Evolutionary conservation across 1,140 invertebrate species (phyloP).

Genomic region (Psix sp.): DNA sequence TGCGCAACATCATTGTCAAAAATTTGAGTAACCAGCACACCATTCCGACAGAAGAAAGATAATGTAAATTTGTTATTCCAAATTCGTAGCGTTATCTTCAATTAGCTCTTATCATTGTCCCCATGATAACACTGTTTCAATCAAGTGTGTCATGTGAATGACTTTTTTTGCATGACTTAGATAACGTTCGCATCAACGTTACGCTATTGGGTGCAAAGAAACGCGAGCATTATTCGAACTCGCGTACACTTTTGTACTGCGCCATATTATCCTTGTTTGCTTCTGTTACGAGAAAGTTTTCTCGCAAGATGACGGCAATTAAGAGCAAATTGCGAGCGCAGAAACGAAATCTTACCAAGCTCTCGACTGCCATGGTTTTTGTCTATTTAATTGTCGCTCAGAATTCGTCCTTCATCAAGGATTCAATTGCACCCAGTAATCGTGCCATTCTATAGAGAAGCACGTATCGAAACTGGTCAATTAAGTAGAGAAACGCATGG

Average conservation of each 20-base stretch:
- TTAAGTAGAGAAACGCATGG: slow-evolving; percentile 27
- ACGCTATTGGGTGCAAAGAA: slow-evolving; percentile 28
- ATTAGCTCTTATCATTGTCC: slow-evolving; percentile 21
- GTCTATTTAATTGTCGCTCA: not conserved
- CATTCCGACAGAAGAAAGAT: not conserved
- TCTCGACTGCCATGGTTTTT: not conserved
- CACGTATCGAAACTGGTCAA: slow-evolving; percentile 7
- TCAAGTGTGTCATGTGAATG: slow-evolving; percentile 54
- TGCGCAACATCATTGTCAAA: too few relatives aligned
- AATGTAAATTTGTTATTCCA: too few relatives aligned
- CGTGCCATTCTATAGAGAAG: slow-evolving; percentile 15
- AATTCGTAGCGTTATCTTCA: not conserved
- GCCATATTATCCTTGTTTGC: slow-evolving; percentile 14
- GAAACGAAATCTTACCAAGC: slow-evolving; percentile 1
- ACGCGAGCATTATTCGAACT: slow-evolving; percentile 22
- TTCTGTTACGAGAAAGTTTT: slow-evolving; percentile 14
- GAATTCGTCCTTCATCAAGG: not conserved
- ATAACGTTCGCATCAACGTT: slow-evolving; percentile 33
- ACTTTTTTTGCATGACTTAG: slow-evolving; percentile 49
- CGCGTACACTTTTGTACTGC: slow-evolving; percentile 1
- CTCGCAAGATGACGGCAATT: slow-evolving; percentile 17
- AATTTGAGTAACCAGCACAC: too few relatives aligned
- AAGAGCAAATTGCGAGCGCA: slow-evolving; percentile 15
- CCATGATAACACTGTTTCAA: slow-evolving; percentile 49
- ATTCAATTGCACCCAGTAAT: not conserved